Base-by-base conservation (phyloP, 37 sponge, comb jelly and placozoan genomes). In the Haliclona indistincta region DNA sequence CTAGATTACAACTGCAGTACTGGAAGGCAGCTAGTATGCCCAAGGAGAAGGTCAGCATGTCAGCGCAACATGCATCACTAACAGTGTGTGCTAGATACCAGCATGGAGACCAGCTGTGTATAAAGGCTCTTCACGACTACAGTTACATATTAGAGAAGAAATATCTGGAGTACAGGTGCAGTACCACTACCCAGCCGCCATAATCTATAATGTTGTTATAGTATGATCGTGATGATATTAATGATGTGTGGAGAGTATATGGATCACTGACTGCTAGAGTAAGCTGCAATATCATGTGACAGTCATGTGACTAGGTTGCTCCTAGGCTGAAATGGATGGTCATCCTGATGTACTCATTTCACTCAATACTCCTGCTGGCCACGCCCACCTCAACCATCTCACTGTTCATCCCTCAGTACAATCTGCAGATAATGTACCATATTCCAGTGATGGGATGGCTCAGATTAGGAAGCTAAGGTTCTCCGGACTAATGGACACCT, bases 261-360 rank as follows among this genome's bases (percentile, higher is more conserved):
- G 96, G 96, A 25, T 22, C 32, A 20, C 10, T 22, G 30, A 25
- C 28, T 11, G 8, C 26, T 61, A 26, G 10, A 20, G 63, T 61
- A 61, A 8, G 32, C 15, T 13, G 28, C 10, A n/a, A n/a, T n/a
- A n/a, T n/a, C n/a, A n/a, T n/a, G n/a, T n/a, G n/a, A n/a, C n/a
- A n/a, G n/a, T n/a, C n/a, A n/a, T n/a, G n/a, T n/a, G n/a, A n/a
- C n/a, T n/a, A 38, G 4, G 19, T 36, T 19, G 13, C 34, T n/a
- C 37, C 4, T 30, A 94, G 95, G 86, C 88, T 13, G 97, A 96
- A 34, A 36, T 96, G 30, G 97, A 96, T 28, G 97, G 95, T 1
- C 42, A 61, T 20, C 94, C 94, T 0, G 97, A 96, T 58, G 71
- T 96, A 22, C 68, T 73, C 15, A 61, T 93, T 4, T 74, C 82